Evolutionary conservation across 2,113 vertebrate genomes (phyloP), one percentile per base, ranked within the genome.

Genomic region (Nothocercus nigrocapillus): DNA sequence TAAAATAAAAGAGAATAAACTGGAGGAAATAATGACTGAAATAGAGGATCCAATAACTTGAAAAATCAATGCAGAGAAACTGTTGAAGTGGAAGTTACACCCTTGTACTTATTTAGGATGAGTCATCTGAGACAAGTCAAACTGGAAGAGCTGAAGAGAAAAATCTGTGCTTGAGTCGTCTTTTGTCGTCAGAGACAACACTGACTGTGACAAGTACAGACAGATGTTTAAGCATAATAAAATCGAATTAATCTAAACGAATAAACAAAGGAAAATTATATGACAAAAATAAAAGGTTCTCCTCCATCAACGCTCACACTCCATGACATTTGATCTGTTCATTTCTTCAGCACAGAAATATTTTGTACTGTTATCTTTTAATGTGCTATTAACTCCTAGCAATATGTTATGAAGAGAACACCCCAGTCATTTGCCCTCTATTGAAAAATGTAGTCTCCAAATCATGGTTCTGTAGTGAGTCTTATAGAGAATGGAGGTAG

Each of bases 11-110:
- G 22, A 89, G 34, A 82, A 72, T 18, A 89, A 88, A 90, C 11
- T 3, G 83, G 58, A 11, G 94, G 61, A 86, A 90, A 93, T 75
- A 93, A 90, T 75, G 84, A 89, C 30, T 73, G 28, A 95, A 79
- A 82, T 78, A 84, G 3, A 79, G 36, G 7, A 74, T 73, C 27
- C 36, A 58, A 34, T 89, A 91, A 11, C 40, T 63, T 73, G 49
- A 47, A 68, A 87, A 91, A 88, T 69, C 13, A 21, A 21, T 30
- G 5, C 4, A 80, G n/a, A 92, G 11, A 85, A 90, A 64, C 28
- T 66, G 38, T 58, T 76, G 42, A 94, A 94, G 53, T 21, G 11
- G 49, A 91, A 91, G 36, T 72, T 58, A 5, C 5, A 44, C 16
- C 5, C 20, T 62, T 62, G 54, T 76, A 76, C 8, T 5, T 45